phyloP scores from a whole-genome alignment of 2,888 invertebrate genomes.

The Dioctria linearis region DNA sequence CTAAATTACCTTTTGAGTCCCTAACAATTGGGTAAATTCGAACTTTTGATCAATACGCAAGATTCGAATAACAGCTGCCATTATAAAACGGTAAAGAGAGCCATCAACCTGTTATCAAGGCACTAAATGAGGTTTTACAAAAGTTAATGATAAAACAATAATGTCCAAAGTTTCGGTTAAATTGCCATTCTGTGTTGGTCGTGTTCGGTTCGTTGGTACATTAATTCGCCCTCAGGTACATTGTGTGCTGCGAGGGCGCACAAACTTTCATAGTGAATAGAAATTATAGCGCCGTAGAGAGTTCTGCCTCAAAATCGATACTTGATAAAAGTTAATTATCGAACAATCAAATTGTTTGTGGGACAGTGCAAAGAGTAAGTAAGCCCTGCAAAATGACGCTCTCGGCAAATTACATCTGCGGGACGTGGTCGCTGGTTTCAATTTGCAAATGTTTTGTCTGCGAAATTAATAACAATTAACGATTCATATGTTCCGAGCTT shows the following conservation, averaged over 20 bases:
- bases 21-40: slow-evolving; percentile 13
- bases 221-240: slow-evolving; percentile 48
- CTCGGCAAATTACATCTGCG: slow-evolving; percentile 37
- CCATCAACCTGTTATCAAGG: slow-evolving; percentile 47
- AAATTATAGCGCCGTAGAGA: slow-evolving; percentile 31
- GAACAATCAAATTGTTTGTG: slow-evolving; percentile 58
- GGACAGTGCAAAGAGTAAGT: slow-evolving; percentile 9
- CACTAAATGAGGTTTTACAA: slow-evolving; percentile 51
- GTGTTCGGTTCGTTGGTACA: slow-evolving; percentile 29
- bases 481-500: slow-evolving; percentile 55
- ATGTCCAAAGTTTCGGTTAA: slow-evolving; percentile 47
- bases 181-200: slow-evolving; percentile 39
- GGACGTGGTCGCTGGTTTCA: slow-evolving; percentile 56
- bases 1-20: slow-evolving; percentile 7
- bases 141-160: slow-evolving; percentile 55
- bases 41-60: slow-evolving; percentile 33
- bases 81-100: slow-evolving; percentile 36
- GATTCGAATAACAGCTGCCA: slow-evolving; percentile 25
- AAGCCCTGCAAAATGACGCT: neutral
- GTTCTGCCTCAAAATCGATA: slow-evolving; percentile 56
- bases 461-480: slow-evolving; percentile 57
- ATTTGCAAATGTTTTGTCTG: slow-evolving; percentile 55
- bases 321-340: slow-evolving; percentile 59
- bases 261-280: slow-evolving; percentile 2
- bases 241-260: neutral